Evolutionary conservation across 2,888 invertebrate species (phyloP).

Genomic region (Lissocephala sabroskyi): DNA sequence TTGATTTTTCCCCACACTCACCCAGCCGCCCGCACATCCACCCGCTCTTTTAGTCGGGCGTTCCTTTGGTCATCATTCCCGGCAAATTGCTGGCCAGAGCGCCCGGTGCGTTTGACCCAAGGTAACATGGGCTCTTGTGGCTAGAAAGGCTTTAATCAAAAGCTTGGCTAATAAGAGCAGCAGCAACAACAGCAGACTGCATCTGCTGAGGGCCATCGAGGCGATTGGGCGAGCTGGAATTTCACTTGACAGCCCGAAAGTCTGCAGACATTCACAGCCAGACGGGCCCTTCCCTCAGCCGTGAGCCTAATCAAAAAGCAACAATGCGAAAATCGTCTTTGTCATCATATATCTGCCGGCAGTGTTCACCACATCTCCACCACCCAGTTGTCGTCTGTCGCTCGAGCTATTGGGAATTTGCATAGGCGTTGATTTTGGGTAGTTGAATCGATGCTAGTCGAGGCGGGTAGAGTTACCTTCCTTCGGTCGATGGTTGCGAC

Average conservation of each 20-base stretch:
- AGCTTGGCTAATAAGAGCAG: too few relatives aligned
- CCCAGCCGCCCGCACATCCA: too few relatives aligned
- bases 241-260: conserved; percentile 28
- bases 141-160: too few relatives aligned
- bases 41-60: too few relatives aligned
- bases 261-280: background rate
- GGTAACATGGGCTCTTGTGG: too few relatives aligned
- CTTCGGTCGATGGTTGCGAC: background rate
- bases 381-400: too few relatives aligned
- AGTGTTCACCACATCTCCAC: background rate
- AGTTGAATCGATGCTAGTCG: background rate
- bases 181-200: too few relatives aligned
- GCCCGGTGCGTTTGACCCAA: too few relatives aligned
- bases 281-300: background rate
- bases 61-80: too few relatives aligned
- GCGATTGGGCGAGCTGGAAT: conserved; percentile 38
- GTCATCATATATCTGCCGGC: conserved; percentile 57
- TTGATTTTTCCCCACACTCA: conserved; percentile 57
- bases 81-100: too few relatives aligned
- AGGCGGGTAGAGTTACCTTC: conserved; percentile 2
- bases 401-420: conserved; percentile 31
- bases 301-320: conserved; percentile 53
- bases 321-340: conserved; percentile 59
- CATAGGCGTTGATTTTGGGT: conserved; percentile 56
- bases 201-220: too few relatives aligned